A percentile compares a stretch with the other conserved stretches of the same genome.
These are phyloP conservation scores for Diplazon laetatorius DNA, from an alignment of 2,888 invertebrate genomes.

Conservation along the genomic window DNA sequence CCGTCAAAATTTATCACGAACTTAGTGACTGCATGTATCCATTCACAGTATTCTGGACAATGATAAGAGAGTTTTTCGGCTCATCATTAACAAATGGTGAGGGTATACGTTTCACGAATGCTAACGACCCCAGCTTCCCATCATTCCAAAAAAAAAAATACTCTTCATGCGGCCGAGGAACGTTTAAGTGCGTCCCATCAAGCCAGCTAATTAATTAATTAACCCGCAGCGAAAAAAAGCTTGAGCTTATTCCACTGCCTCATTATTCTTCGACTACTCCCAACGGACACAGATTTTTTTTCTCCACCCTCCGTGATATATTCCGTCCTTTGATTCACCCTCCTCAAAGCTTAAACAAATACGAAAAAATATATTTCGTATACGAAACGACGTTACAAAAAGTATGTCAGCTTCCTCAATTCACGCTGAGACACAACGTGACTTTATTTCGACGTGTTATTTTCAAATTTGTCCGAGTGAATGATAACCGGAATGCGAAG, in stretches of 20 bases:
- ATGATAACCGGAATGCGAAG: slow-evolving; percentile 15
- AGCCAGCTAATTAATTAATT: slow-evolving; percentile 57
- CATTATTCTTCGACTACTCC: background rate
- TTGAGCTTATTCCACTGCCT: background rate
- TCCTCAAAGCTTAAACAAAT: slow-evolving; percentile 4
- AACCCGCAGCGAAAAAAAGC: slow-evolving; percentile 31
- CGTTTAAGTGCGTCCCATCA: slow-evolving; percentile 35
- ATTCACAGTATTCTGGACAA: slow-evolving; percentile 31
- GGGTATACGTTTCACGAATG: slow-evolving; percentile 57
- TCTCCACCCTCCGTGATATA: background rate
- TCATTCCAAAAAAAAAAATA: background rate
- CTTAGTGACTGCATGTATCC: background rate
- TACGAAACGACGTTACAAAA: background rate
- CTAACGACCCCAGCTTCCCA: slow-evolving; percentile 47
- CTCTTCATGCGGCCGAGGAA: slow-evolving; percentile 21
- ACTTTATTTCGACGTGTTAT: slow-evolving; percentile 7
- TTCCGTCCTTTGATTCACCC: slow-evolving; percentile 1
- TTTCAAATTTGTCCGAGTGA: slow-evolving; percentile 14
- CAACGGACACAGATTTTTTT: slow-evolving; percentile 16
- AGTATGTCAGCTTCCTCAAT: slow-evolving; percentile 1
- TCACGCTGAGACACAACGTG: background rate
- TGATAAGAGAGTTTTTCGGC: slow-evolving; percentile 56
- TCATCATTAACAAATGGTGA: slow-evolving; percentile 54
- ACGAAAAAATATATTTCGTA: background rate
- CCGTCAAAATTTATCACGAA: slow-evolving; percentile 11